A percentile compares a stretch with the other conserved stretches of the same genome.
These are phyloP conservation scores for Dasypolia templi DNA, from an alignment of 2,888 invertebrate species.

Conservation along the genomic window DNA sequence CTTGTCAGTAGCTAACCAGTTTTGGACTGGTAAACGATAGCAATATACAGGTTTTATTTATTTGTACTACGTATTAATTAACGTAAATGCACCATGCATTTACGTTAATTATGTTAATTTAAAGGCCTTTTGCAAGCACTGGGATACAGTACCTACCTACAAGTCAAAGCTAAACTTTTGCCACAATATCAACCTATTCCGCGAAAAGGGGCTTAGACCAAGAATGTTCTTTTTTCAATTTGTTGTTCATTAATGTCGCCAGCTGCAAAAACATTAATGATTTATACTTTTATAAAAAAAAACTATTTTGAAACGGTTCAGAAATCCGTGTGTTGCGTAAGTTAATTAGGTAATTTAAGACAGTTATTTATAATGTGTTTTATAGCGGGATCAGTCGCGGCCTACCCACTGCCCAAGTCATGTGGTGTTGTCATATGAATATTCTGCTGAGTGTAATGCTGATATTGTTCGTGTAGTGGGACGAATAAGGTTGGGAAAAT, in stretches of 20 bases:
- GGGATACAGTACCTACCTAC: too few relatives aligned
- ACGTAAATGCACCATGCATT: too few relatives aligned
- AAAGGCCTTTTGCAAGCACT: too few relatives aligned
- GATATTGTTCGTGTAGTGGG: slow-evolving; percentile 29
- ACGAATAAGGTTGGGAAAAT: neutral
- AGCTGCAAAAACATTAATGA: slow-evolving; percentile 50
- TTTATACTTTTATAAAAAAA: slow-evolving; percentile 31
- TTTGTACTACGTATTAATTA: too few relatives aligned
- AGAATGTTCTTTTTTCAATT: slow-evolving; percentile 40
- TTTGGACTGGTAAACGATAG: neutral
- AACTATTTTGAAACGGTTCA: slow-evolving; percentile 50
- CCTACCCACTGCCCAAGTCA: slow-evolving; percentile 40
- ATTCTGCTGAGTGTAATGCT: slow-evolving; percentile 7
- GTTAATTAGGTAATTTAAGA: slow-evolving; percentile 58
- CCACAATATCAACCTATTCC: neutral
- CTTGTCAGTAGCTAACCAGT: too few relatives aligned
- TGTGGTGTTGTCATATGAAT: slow-evolving; percentile 45
- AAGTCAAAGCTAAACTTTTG: neutral
- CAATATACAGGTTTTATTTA: neutral
- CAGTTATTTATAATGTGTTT: slow-evolving; percentile 60
- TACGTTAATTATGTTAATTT: too few relatives aligned
- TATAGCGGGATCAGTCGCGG: slow-evolving; percentile 50
- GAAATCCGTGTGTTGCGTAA: slow-evolving; percentile 36
- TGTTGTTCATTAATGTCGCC: slow-evolving; percentile 46
- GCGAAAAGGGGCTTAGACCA: neutral